Conservation (phyloP, 2,113 vertebrate species). For the Oreochromis spilurus region DNA sequence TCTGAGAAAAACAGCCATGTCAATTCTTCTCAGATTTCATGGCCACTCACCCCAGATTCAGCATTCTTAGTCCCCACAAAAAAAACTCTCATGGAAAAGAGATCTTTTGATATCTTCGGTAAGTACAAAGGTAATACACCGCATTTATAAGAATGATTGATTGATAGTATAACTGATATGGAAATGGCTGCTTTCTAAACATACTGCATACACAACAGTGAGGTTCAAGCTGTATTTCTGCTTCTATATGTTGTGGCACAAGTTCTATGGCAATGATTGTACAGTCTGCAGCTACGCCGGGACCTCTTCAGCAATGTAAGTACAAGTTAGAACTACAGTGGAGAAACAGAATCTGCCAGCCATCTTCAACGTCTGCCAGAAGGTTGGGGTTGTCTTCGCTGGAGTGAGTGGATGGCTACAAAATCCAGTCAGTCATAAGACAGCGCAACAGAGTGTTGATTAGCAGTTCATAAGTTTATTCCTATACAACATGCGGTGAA, state of each 20-base stretch:
- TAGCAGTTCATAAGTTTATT: not conserved
- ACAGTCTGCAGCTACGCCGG: not conserved
- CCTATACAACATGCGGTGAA: accelerated
- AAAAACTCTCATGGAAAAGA: not conserved
- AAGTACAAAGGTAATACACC: not conserved
- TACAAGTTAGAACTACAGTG: not conserved
- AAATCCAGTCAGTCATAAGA: not conserved
- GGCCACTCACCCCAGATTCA: not conserved
- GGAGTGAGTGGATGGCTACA: not conserved
- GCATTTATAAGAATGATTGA: not conserved
- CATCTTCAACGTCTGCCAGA: not conserved
- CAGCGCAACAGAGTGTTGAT: not conserved
- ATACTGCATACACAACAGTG: not conserved
- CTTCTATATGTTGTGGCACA: not conserved
- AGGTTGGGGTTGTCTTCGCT: not conserved
- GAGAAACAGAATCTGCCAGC: not conserved
- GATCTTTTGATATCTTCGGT: not conserved
- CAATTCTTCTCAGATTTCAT: not conserved
- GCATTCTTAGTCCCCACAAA: not conserved
- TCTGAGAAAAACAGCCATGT: not conserved
- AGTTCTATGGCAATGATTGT: not conserved
- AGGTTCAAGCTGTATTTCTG: not conserved
- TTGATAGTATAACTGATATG: not conserved
- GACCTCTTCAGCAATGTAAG: not conserved
- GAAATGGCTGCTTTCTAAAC: not conserved